A percentile compares a stretch with the other conserved stretches of the same genome.
Conservation (phyloP, 2,797 vertebrate species). For the Phalanger gymnotis region DNA sequence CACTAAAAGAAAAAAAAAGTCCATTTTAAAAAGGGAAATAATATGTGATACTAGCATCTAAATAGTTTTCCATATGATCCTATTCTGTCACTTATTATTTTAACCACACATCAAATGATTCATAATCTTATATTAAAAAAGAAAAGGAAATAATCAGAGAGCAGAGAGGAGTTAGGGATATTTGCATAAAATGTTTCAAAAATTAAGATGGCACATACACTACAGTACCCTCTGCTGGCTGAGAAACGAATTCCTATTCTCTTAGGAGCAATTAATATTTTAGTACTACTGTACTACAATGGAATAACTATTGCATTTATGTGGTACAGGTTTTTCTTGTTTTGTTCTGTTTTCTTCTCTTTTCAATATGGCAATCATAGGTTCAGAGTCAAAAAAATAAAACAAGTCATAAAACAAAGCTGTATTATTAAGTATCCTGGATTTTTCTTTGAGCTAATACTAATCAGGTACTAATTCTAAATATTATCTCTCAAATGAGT, state of each 20-base stretch:
- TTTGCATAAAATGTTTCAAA: neutral
- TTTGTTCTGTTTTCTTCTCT: neutral
- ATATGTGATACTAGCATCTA: neutral
- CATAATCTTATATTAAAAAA: neutral
- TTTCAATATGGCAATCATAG: neutral
- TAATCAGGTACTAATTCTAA: neutral
- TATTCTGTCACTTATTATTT: neutral
- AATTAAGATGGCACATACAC: neutral
- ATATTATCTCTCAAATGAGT: neutral
- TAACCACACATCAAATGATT: neutral
- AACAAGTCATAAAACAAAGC: neutral
- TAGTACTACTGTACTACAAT: neutral
- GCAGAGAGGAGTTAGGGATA: neutral
- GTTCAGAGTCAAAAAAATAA: neutral
- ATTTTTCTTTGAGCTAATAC: neutral
- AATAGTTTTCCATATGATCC: neutral
- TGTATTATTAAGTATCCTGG: neutral
- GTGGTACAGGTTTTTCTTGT: neutral
- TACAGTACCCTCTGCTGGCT: slow-evolving; percentile 69
- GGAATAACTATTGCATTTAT: neutral
- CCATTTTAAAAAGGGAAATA: neutral
- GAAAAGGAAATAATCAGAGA: neutral
- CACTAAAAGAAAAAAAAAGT: slow-evolving; percentile 83
- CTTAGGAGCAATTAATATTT: neutral
- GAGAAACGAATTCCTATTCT: slow-evolving; percentile 1